Base-by-base conservation (phyloP, 2,797 vertebrate species). In the Pachyuromys duprasi region DNA sequence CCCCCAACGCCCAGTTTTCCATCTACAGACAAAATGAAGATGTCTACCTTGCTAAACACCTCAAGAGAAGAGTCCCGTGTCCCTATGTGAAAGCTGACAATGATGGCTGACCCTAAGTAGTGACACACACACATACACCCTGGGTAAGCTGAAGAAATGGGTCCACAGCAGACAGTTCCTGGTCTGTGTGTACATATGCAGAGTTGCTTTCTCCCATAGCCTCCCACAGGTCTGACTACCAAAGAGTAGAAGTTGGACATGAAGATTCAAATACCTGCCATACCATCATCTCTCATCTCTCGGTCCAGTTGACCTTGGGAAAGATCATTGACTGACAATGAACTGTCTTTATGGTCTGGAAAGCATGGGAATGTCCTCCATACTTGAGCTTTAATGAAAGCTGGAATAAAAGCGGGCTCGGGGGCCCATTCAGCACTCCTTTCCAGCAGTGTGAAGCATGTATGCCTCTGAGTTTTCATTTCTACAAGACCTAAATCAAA, bases 241-340 rank as follows among this genome's bases (percentile, higher is more conserved):
- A 26, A 49, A 79, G 11, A 76, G 26, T 17, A 20, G 80, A 79
- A 72, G 33, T 22, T 11, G 76, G 79, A n/a, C 3, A 3, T 70
- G 28, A 39, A 49, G 45, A 42, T 55, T 36, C 14, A 63, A 18
- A 20, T 33, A 0, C 5, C 2, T 5, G 17, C 6, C 13, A 0
- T 33, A 31, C 31, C 7, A 55, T 65, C 9, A 4, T 11, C 7
- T 60, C 70, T 65, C 9, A 4, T 11, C 7, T 60, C 70, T 36
- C 28, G 55, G 36, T 1, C 33, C 33, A 15, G 36, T 1, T 28
- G 60, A 17, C 45, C 20, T 76, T 24, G 22, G 57, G 70, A 39
- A 89, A 86, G 53, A 82, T 57, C 39, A 20, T 11, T 33, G n/a
- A 1, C 57, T 84, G 78, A 57, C 17, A 60, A 49, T 22, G 14